phyloP scores from a whole-genome alignment of 1,140 invertebrate genomes.

The Dryas iulia region DNA sequence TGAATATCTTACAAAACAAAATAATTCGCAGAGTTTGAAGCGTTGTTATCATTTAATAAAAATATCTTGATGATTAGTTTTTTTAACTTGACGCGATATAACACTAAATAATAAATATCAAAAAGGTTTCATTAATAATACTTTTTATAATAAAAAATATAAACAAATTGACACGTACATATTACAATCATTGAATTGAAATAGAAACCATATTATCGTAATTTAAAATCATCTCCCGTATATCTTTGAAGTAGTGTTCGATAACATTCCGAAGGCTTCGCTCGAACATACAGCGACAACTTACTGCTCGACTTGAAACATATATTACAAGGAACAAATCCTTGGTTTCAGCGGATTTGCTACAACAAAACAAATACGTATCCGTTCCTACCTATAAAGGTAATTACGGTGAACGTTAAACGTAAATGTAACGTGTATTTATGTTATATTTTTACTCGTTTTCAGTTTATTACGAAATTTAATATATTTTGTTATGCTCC shows the following conservation, averaged over 20 bases:
- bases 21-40: no score
- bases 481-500: not conserved
- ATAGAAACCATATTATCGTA: not conserved
- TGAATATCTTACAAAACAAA: no score
- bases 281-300: conserved; percentile 50
- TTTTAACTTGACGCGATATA: no score
- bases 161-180: no score
- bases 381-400: conserved; percentile 11
- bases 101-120: no score
- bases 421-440: not conserved
- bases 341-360: conserved; percentile 47
- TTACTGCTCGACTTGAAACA: conserved; percentile 55
- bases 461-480: not conserved
- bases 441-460: not conserved
- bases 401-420: not conserved
- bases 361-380: conserved; percentile 28
- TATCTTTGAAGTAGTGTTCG: not conserved
- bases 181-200: not conserved
- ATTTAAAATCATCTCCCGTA: not conserved
- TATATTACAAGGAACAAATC: conserved; percentile 59
- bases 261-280: conserved; percentile 28
- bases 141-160: no score
- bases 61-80: no score
- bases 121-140: no score
- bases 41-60: no score